Evolutionary conservation across 2,113 vertebrate species (phyloP).

Genomic region (Brachirus orientalis): DNA sequence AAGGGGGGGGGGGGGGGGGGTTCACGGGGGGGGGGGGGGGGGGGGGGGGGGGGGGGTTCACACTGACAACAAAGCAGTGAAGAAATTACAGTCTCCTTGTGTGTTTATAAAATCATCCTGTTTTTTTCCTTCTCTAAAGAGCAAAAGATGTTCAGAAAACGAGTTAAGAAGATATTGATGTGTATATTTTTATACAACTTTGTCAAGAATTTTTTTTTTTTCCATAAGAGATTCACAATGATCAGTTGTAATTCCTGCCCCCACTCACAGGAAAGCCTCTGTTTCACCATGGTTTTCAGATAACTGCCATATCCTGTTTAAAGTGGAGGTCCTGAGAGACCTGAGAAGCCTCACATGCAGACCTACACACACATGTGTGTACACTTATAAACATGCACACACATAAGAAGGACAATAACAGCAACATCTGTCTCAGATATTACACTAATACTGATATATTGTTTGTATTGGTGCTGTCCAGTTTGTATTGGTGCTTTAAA

Average conservation of each 20-base stretch:
- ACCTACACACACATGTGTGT: slow-evolving; percentile 8
- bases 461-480: not conserved
- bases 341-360: slow-evolving; percentile 29
- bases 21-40: too few relatives aligned
- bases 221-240: slow-evolving; percentile 16
- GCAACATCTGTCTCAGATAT: slow-evolving; percentile 58
- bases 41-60: too few relatives aligned
- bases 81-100: not conserved
- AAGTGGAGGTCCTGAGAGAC: slow-evolving; percentile 49
- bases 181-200: too few relatives aligned
- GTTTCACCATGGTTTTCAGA: slow-evolving; percentile 67
- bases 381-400: not conserved
- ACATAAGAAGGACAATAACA: slow-evolving; percentile 43
- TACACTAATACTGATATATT: slow-evolving; percentile 16
- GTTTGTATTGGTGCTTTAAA: not conserved
- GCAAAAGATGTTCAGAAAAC: not conserved
- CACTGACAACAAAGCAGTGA: not conserved
- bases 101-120: not conserved
- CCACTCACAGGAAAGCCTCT: slow-evolving; percentile 62
- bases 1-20: too few relatives aligned
- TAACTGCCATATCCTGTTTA: slow-evolving; percentile 75
- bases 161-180: not conserved
- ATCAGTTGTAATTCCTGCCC: slow-evolving; percentile 11
- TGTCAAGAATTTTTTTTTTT: not conserved
- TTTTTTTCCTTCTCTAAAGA: not conserved